Base-by-base conservation (phyloP, 2,888 invertebrate genomes). In the Zygogramma bicolorata region DNA sequence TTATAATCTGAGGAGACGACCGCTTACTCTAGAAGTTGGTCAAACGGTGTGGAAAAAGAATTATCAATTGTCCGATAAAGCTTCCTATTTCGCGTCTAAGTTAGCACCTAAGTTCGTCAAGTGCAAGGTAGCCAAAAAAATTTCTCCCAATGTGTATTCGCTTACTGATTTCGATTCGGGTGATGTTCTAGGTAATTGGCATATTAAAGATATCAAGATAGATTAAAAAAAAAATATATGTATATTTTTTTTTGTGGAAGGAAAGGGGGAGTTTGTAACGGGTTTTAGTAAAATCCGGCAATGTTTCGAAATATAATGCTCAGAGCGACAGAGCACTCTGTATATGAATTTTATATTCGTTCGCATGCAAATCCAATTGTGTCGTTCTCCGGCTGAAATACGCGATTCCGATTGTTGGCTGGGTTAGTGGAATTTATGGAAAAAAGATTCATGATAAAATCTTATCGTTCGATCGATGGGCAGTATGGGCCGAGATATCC, bases 51-150 rank as follows among this genome's bases (percentile, higher is more conserved):
- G 73, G 70, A 70, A 63, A 46, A n/a, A 40, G 20, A 72, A 72
- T 49, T 60, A 69, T 58, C 38, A 65, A 0, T 53, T 79, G 4
- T 77, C 79, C 8, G 68, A 65, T 18, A 74, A 71, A 2, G 62
- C 72, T 2, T 46, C 75, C 25, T 40, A 70, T 25, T 49, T 73
- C 6, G 31, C 75, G 0, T 42, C 76, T 0, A 79, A 80, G 29
- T 67, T 80, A 13, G 73, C 74, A 1, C 75, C n/a, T n/a, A n/a
- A n/a, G n/a, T n/a, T n/a, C n/a, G n/a, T 71, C 10, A 60, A 67
- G 22, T 67, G 60, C 31, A 42, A 25, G 20, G 67, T 67, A 31
- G 65, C 22, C 3, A 25, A 38, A 20, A 65, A 70, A 40, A 38
- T 60, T 29, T 63, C 69, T 15, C 22, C 70, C 1, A 70, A 38